phyloP scores from a whole-genome alignment of 2,797 vertebrate genomes.

The Sebastes umbrosus region DNA sequence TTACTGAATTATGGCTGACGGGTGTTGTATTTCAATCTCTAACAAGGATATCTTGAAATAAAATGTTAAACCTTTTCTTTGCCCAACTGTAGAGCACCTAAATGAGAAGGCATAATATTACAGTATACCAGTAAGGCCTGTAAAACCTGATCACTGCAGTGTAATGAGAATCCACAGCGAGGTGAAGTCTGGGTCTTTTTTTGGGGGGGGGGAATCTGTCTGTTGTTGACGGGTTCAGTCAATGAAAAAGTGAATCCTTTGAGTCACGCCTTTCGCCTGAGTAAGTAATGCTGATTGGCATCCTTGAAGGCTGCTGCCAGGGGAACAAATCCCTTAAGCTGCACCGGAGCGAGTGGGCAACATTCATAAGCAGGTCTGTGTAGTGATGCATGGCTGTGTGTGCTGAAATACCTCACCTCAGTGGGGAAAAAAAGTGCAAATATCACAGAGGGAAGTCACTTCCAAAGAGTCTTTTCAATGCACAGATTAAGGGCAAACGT shows the following conservation, averaged over 20 bases:
- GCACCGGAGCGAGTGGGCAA: conserved; percentile 29
- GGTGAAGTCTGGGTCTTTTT: background rate
- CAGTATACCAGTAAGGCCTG: background rate
- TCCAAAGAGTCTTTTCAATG: background rate
- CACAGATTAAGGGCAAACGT: background rate
- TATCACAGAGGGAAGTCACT: background rate
- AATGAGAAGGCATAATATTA: background rate
- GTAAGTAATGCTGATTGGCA: conserved; percentile 54
- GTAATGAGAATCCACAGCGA: background rate
- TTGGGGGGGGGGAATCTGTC: background rate
- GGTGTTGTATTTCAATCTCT: background rate
- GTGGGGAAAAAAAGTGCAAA: background rate
- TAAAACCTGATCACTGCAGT: background rate
- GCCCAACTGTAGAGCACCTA: background rate
- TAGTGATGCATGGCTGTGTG: conserved; percentile 7
- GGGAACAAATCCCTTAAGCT: conserved; percentile 65
- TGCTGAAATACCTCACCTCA: background rate
- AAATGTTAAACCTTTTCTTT: background rate
- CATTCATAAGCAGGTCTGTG: conserved; percentile 35
- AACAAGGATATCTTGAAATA: background rate
- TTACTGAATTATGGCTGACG: background rate
- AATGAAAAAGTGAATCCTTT: conserved; percentile 37
- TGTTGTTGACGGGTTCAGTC: conserved; percentile 4
- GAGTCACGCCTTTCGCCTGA: conserved; percentile 17
- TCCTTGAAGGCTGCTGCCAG: conserved; percentile 36